Base-by-base conservation (phyloP, 1,140 invertebrate genomes). In the Augochlora pura region DNA sequence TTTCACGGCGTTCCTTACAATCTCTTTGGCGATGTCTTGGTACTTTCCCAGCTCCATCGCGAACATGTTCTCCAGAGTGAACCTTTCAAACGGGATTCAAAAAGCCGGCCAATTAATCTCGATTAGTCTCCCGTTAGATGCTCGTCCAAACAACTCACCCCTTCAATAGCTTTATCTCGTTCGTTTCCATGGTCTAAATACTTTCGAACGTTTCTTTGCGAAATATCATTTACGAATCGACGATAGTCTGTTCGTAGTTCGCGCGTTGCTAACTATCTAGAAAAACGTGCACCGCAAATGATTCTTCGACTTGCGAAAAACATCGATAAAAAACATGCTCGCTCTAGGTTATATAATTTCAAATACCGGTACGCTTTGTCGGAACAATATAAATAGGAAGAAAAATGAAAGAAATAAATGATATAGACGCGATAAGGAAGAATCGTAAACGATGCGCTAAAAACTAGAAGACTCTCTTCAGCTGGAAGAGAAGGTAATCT, bases 31-130 rank as follows among this genome's bases (percentile, higher is more conserved):
- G 16, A 96, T 96, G 0, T 98, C 97, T 89, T 97, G 95, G 88
- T 97, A 97, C 79, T 96, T 95, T 86, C 97, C 96, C 71, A 98
- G 90, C 87, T 98, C 96, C 97, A 99, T 98, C 1, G 95, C 94
- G 92, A 99, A 99, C 95, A 99, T 96, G 87, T 98, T 97, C 77
- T 97, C 96, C 72, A 98, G 92, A 0, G 97, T 98, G 87, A 98
- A 98, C 73, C 92, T 93, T 77, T 2, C 69, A 70, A 12, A 7
- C 54, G 21, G 4, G n/a, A 57, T n/a, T 57, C 8, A 8, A n/a
- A n/a, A 57, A 57, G 6, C 5, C 12, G 49, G 4, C 6, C 16
- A 21, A 57, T 57, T 21, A 57, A 21, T 57, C 8, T 8, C n/a
- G 14, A 5, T 4, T 25, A 49, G 7, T 7, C 1, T 18, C 25